Evolutionary conservation across 2,888 invertebrate species (phyloP).

Genomic region (Hydraecia micacea): DNA sequence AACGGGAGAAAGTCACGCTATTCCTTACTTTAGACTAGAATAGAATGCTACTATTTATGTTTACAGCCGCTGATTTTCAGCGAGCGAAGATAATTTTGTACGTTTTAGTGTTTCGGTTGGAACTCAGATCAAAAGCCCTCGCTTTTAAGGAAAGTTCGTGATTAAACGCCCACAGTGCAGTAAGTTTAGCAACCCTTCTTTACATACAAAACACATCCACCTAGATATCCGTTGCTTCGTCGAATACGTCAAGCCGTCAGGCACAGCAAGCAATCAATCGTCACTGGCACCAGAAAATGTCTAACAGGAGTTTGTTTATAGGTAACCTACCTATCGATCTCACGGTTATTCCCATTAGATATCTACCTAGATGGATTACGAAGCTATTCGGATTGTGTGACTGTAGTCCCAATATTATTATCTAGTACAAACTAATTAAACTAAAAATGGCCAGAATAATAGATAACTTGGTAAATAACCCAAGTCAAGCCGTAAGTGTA

Average conservation of each 20-base stretch:
- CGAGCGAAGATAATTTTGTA: conserved; percentile 50
- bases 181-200: conserved; percentile 11
- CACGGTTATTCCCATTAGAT: neutral
- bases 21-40: conserved; percentile 58
- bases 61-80: conserved; percentile 54
- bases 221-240: conserved; percentile 21
- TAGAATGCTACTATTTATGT: conserved; percentile 60
- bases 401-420: neutral
- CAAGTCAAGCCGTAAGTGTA: neutral
- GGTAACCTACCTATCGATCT: neutral
- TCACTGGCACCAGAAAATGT: conserved; percentile 12
- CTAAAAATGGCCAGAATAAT: neutral
- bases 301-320: conserved; percentile 10
- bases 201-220: conserved; percentile 18
- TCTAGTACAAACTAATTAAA: neutral
- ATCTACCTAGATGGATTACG: neutral
- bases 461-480: neutral
- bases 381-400: neutral
- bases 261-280: conserved; percentile 32
- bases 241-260: conserved; percentile 14
- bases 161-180: conserved; percentile 24
- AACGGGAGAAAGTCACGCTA: conserved; percentile 69
- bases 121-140: conserved; percentile 28
- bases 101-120: conserved; percentile 38
- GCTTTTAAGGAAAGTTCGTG: conserved; percentile 27